These are phyloP conservation scores for Liodrosophila aerea DNA, from an alignment of 2,888 invertebrate species.

Conservation along the genomic window DNA sequence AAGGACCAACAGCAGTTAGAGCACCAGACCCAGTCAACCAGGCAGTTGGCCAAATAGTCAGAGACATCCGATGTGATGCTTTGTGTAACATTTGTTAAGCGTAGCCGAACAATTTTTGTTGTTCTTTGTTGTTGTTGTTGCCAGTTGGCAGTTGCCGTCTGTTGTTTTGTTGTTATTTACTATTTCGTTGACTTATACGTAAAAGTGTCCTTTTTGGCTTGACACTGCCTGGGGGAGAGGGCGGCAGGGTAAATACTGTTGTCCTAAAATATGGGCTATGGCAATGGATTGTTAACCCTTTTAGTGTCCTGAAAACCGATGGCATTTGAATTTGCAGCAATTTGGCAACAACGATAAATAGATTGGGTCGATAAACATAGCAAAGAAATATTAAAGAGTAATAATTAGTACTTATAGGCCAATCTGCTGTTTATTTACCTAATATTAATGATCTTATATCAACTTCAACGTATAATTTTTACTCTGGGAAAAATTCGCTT, in stretches of 20 bases:
- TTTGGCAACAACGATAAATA: constrained; percentile 21
- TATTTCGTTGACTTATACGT: constrained; percentile 59
- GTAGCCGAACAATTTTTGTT: constrained; percentile 68
- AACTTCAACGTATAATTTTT: too few relatives aligned
- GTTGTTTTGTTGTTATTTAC: constrained; percentile 63
- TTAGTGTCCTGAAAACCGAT: constrained; percentile 30
- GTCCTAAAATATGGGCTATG: constrained; percentile 12
- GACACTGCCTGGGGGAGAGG: too few relatives aligned
- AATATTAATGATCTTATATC: too few relatives aligned
- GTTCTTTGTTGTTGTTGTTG: constrained; percentile 40
- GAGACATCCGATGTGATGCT: constrained; percentile 38
- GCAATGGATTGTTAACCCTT: constrained; percentile 49
- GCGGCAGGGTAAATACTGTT: too few relatives aligned
- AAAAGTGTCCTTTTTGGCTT: constrained; percentile 58
- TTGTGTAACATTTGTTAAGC: constrained; percentile 73
- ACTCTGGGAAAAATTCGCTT: constrained; percentile 23
- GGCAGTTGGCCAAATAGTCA: constrained; percentile 67
- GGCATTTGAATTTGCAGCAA: constrained; percentile 28
- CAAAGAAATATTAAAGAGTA: not conserved
- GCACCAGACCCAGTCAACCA: constrained; percentile 42
- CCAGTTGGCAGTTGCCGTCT: constrained; percentile 52
- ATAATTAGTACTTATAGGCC: not conserved
- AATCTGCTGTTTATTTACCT: too few relatives aligned
- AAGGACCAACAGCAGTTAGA: constrained; percentile 41
- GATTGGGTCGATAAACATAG: constrained; percentile 9